Conservation (phyloP, 2,797 vertebrate species). For the Sebastes cheni region DNA sequence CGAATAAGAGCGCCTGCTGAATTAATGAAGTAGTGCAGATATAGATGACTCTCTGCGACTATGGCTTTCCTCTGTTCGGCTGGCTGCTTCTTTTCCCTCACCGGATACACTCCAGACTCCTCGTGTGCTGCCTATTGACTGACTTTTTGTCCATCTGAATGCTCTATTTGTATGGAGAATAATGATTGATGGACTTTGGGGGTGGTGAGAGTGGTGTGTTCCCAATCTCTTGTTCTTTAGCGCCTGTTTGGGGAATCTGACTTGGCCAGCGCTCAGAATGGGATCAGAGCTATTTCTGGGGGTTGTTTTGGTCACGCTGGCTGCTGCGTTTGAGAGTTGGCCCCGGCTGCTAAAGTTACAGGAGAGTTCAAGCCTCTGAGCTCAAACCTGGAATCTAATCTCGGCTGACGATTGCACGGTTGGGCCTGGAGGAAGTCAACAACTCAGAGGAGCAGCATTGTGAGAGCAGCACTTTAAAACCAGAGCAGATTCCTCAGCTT, state of each 20-base stretch:
- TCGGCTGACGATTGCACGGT: conserved; percentile 44
- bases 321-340: conserved; percentile 43
- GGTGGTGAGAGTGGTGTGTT: conserved; percentile 56
- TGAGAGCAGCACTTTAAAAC: conserved; percentile 43
- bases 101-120: conserved; percentile 80
- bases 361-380: conserved; percentile 44
- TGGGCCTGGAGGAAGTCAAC: conserved; percentile 62
- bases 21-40: conserved; percentile 77
- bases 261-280: conserved; percentile 59
- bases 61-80: conserved; percentile 66
- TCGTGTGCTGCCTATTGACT: conserved; percentile 77
- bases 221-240: conserved; percentile 67
- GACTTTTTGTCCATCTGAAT: conserved; percentile 78
- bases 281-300: conserved; percentile 72
- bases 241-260: conserved; percentile 66
- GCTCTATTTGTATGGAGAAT: conserved; percentile 76
- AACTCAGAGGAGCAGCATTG: conserved; percentile 28
- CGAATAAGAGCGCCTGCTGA: conserved; percentile 64
- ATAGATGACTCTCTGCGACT: conserved; percentile 61
- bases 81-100: conserved; percentile 64
- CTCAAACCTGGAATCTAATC: conserved; percentile 63
- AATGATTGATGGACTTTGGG: conserved; percentile 80
- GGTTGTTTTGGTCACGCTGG: conserved; percentile 69
- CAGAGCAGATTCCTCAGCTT: conserved; percentile 48
- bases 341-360: conserved; percentile 65